Conservation (phyloP, 2,113 vertebrate species). For the Heterotilapia buettikoferi region DNA sequence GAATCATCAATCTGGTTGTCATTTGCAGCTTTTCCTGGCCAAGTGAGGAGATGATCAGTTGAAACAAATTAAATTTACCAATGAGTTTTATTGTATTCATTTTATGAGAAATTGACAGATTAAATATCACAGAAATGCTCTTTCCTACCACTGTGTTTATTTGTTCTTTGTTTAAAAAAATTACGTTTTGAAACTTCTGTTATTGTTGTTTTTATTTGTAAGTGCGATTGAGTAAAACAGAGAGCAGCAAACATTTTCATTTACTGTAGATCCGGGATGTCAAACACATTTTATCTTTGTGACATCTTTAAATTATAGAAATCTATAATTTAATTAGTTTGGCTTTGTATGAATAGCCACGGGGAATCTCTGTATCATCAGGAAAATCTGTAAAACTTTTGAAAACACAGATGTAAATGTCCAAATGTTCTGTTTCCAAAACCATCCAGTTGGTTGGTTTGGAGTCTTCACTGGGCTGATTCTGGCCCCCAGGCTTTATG, state of each 20-base stretch:
- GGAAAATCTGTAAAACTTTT: neutral
- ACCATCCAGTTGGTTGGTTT: neutral
- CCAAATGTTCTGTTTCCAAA: neutral
- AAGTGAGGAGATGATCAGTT: neutral
- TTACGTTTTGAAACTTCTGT: neutral
- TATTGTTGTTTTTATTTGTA: neutral
- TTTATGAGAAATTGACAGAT: neutral
- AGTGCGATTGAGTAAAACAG: neutral
- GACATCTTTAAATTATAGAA: neutral
- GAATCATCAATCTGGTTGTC: conserved; percentile 38
- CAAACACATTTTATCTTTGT: neutral
- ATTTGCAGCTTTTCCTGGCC: neutral
- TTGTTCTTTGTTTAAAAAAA: neutral
- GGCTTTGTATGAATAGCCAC: neutral
- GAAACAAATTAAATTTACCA: neutral
- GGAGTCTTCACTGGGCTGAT: neutral
- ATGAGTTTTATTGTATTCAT: neutral
- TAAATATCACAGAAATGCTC: neutral
- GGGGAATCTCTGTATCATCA: neutral
- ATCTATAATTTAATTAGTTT: neutral
- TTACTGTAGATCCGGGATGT: neutral
- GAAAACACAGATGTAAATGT: neutral
- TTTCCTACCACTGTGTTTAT: neutral
- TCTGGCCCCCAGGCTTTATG: neutral
- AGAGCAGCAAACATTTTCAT: neutral